Evolutionary conservation across 2,888 invertebrate species (phyloP), one percentile per base, ranked within the genome.

Genomic region (Apamea epomidion): DNA sequence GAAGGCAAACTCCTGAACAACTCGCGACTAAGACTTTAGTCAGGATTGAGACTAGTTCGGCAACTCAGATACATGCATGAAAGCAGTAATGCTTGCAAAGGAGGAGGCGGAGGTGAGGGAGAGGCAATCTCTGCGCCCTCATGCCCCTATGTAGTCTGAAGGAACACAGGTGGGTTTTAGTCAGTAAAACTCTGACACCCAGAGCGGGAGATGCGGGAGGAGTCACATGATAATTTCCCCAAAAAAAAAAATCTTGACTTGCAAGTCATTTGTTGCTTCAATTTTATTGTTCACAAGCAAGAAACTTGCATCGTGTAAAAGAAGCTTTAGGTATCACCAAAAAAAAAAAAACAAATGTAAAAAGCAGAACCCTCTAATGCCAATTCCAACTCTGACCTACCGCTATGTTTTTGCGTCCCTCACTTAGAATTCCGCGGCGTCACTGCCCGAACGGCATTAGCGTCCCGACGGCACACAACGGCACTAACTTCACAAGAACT

Each of bases 401-500:
- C 48, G 29, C 45, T 67, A 79, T 80, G 76, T 83, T 81, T 84
- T 80, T 76, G 48, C 76, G 80, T 68, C 71, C 60, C 85, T 80
- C 80, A 84, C 86, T 91, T 88, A 82, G 86, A 90, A 91, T 90
- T 90, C 84, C 83, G 87, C 86, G 75, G 80, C 84, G 89, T 91
- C 90, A 91, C 89, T 79, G 62, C 79, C 72, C 65, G 69, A 71
- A 58, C 76, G 77, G 70, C 87, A 84, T 88, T 87, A 88, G 76
- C 83, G 82, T 85, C 89, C 89, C 86, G 65, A 37, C 48, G 89
- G 83, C 84, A 74, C 88, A 89, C 88, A 65, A 32, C 73, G 86
- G 83, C 84, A 78, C 85, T 80, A 85, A 85, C 87, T 83, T 84
- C 79, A 71, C 72, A 77, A 83, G 71, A 78, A 90, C 74, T 84